Percentiles rank a stretch among this genome's conserved stretches.
phyloP scores from a whole-genome alignment of 1,140 invertebrate genomes.

The Bombus balteatus region DNA sequence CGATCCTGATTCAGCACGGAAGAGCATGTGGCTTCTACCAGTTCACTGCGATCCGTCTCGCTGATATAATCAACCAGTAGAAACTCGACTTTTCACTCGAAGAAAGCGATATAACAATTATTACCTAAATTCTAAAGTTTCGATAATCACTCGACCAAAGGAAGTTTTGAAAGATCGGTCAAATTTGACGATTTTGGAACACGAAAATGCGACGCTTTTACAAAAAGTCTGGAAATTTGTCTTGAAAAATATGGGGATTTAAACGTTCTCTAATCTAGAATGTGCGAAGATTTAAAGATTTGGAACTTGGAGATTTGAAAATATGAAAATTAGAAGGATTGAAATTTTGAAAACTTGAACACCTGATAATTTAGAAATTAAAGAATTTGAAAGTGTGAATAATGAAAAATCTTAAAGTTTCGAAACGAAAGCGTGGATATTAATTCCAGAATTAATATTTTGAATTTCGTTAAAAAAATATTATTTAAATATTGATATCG shows the following conservation, averaged over 20 bases:
- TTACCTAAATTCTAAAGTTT: neutral
- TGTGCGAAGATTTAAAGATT: neutral
- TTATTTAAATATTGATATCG: neutral
- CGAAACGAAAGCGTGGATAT: neutral
- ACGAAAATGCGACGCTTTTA: no score
- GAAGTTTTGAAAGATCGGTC: neutral
- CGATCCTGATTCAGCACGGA: conserved; percentile 37
- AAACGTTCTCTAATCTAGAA: neutral
- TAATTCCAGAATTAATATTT: neutral
- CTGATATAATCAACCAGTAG: conserved; percentile 19
- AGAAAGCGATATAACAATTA: neutral
- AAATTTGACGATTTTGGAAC: no score
- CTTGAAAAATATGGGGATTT: neutral
- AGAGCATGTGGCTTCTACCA: neutral
- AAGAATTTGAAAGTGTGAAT: neutral
- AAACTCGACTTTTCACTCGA: conserved; percentile 19
- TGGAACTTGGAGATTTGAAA: neutral
- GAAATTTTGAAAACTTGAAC: neutral
- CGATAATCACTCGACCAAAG: neutral
- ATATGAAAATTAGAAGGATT: neutral
- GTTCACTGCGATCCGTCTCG: neutral
- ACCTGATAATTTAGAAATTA: neutral
- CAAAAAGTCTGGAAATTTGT: neutral
- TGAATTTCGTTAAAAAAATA: neutral
- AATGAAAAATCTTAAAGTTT: neutral